Evolutionary conservation across 2,113 vertebrate species (phyloP).

Genomic region (Pan paniscus): DNA sequence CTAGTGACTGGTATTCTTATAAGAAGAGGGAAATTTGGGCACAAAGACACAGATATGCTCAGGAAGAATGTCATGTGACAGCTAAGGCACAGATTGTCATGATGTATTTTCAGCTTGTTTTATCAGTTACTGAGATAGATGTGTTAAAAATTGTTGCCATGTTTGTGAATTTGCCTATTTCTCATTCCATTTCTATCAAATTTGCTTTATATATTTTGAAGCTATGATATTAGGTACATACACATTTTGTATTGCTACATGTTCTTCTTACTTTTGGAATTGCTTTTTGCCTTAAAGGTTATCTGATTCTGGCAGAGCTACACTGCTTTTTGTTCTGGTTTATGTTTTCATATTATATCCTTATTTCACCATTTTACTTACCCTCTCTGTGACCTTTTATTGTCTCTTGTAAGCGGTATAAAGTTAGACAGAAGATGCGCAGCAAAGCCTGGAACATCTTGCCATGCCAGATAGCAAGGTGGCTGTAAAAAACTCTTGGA

Average conservation of each 20-base stretch:
- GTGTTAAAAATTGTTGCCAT: not conserved
- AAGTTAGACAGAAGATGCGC: not conserved
- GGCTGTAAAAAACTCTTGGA: not conserved
- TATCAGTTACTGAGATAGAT: not conserved
- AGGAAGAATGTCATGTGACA: not conserved
- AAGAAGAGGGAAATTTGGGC: not conserved
- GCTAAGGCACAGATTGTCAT: not conserved
- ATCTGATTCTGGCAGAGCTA: not conserved
- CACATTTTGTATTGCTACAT: not conserved
- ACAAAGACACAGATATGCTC: not conserved
- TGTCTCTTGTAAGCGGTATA: not conserved
- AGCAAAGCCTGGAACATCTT: not conserved
- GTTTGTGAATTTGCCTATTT: not conserved
- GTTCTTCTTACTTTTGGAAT: not conserved
- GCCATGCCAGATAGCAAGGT: not conserved
- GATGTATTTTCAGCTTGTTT: not conserved
- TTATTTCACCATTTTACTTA: not conserved
- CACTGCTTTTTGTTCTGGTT: not conserved
- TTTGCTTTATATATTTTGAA: not conserved
- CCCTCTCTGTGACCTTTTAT: not conserved
- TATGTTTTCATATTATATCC: not conserved
- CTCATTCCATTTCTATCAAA: not conserved
- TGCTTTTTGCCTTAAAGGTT: not conserved
- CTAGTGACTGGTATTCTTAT: not conserved
- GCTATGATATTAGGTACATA: not conserved